Base-by-base conservation (phyloP, 1,140 invertebrate genomes). In the Drosophila sturtevanti region DNA sequence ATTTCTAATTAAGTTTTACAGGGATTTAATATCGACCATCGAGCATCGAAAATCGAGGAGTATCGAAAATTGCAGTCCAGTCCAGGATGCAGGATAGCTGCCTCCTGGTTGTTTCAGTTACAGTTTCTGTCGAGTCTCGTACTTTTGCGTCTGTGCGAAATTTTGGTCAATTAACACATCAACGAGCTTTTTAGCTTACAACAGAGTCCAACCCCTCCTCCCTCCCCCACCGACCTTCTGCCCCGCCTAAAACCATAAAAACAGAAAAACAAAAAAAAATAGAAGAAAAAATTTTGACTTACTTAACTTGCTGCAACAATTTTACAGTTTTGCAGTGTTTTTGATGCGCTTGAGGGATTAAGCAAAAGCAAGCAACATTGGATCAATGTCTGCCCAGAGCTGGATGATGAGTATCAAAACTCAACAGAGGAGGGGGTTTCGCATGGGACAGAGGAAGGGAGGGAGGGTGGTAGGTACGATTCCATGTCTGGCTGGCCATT, bases 1-100 rank as follows among this genome's bases (percentile, higher is more conserved):
- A 90, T 90, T 90, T 90, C 89, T 90, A 90, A 90, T 90, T 90
- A 90, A 90, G 84, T 90, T 90, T 87, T 90, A 79, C 89, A 79
- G 84, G 78, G 89, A 90, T 90, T 90, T 90, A 85, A 89, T 87
- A 87, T 82, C 82, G 82, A 86, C 82, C 73, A 78, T 76, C 81
- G 54, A 48, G 2, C 41, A 48, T 44, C 41, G 41, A 48, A n/a
- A 16, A 18, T 48, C 9, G 16, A 48, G 41, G 16, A 3, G 7
- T 9, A 4, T n/a, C n/a, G 4, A 24, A 24, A 24, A 24, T 24
- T 24, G 22, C 22, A 24, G 2, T n/a, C n/a, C n/a, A n/a, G 22
- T 31, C 27, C 27, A 12, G 34, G 10, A 48, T 21, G 16, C 16
- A 48, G 41, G 37, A n/a, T n/a, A 38, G 12, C n/a, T 38, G 37